These are phyloP conservation scores for Caenorhabditis tropicalis DNA, from an alignment of 1,140 invertebrate genomes.

Conservation along the genomic window DNA sequence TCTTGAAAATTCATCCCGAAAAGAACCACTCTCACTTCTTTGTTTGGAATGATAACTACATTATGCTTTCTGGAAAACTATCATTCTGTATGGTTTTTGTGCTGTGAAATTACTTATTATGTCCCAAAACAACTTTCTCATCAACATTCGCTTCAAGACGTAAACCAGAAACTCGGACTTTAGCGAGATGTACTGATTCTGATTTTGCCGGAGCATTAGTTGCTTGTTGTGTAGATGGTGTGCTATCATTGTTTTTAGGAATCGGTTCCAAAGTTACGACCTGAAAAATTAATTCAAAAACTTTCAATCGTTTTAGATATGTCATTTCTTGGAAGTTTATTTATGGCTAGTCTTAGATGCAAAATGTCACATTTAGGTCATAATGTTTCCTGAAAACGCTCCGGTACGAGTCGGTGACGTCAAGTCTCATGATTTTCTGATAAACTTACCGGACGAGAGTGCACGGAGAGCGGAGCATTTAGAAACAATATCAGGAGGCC, in stretches of 20 bases:
- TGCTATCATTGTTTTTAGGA: not conserved
- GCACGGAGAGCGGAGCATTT: not conserved
- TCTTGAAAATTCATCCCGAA: constrained; percentile 11
- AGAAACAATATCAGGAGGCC: not conserved
- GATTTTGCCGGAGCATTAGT: not conserved
- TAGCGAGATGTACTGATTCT: not conserved
- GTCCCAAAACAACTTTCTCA: not conserved
- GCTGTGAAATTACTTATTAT: not conserved
- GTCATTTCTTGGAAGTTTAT: not conserved
- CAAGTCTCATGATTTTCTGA: not conserved
- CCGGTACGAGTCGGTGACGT: not conserved
- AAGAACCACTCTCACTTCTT: not conserved
- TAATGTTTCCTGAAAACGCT: too few species aligned
- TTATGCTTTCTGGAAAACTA: not conserved
- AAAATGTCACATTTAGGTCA: too few species aligned
- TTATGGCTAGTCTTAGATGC: too few species aligned
- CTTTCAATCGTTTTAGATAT: not conserved
- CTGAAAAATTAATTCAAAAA: not conserved
- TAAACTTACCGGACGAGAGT: not conserved
- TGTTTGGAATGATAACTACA: not conserved
- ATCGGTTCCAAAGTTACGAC: not conserved
- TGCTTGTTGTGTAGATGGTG: too few species aligned
- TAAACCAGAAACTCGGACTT: not conserved
- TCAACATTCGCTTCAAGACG: not conserved
- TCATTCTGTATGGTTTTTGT: not conserved